Evolutionary conservation across 2,797 vertebrate species (phyloP).

Genomic region (Gastrophryne carolinensis): DNA sequence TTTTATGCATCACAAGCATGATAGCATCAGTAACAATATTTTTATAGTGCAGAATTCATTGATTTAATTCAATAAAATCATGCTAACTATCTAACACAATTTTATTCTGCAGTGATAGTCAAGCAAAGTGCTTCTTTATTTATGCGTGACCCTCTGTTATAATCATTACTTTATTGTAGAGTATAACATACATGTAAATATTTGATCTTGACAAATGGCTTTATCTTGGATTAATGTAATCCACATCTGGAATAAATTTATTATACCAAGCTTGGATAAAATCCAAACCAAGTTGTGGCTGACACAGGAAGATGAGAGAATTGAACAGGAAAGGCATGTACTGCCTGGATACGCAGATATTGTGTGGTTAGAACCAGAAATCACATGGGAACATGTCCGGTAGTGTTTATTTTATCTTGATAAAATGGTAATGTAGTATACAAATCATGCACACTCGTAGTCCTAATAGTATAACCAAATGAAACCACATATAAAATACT

Average conservation of each 20-base stretch:
- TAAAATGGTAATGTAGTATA: background rate
- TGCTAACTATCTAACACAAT: too few relatives aligned
- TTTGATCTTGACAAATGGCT: background rate
- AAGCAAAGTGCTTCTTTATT: too few relatives aligned
- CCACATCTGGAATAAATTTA: background rate
- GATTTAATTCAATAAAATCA: too few relatives aligned
- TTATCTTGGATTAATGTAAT: conserved; percentile 20
- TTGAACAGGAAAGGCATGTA: background rate
- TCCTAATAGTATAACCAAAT: too few relatives aligned
- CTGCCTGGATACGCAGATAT: background rate
- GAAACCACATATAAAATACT: too few relatives aligned
- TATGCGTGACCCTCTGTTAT: too few relatives aligned
- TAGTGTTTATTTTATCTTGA: background rate
- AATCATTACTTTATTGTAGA: too few relatives aligned
- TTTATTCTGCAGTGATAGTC: too few relatives aligned
- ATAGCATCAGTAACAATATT: too few relatives aligned
- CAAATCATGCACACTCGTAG: background rate
- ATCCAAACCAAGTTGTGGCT: background rate
- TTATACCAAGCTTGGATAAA: background rate
- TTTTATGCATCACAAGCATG: too few relatives aligned
- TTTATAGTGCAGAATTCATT: too few relatives aligned
- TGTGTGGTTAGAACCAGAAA: background rate
- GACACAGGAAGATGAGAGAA: background rate
- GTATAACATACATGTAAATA: background rate
- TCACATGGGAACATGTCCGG: background rate